Conservation (phyloP, 2,888 invertebrate genomes). For the Cryptosula pallasiana region DNA sequence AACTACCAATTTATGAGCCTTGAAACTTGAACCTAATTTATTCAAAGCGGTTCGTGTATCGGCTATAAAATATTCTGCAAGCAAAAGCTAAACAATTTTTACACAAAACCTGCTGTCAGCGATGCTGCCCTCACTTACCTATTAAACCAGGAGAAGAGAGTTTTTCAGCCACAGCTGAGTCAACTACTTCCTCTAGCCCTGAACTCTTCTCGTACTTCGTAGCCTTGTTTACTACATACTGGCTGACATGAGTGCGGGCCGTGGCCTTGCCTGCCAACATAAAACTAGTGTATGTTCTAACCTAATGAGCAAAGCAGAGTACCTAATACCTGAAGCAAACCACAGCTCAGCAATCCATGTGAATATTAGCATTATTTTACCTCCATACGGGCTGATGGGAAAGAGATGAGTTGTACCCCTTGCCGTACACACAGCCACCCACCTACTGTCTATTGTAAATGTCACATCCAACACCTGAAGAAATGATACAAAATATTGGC, state of each 20-base stretch:
- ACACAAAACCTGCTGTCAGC: too few species aligned
- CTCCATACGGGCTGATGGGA: conserved; percentile 93
- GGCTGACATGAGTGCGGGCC: conserved; percentile 87
- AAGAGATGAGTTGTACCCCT: conserved; percentile 97
- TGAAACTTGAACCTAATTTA: too few species aligned
- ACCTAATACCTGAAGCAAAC: too few species aligned
- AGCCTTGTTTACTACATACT: conserved; percentile 86
- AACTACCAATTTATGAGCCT: too few species aligned
- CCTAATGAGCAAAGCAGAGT: too few species aligned
- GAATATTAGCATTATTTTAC: too few species aligned
- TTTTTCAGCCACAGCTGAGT: conserved; percentile 25
- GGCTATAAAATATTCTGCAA: too few species aligned
- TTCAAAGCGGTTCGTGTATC: too few species aligned
- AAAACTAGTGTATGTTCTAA: too few species aligned
- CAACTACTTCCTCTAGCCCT: conserved; percentile 63
- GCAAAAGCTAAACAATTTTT: too few species aligned
- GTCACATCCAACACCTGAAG: conserved; percentile 71
- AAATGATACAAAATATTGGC: conserved; percentile 22
- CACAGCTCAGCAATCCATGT: too few species aligned
- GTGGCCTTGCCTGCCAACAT: conserved; percentile 58
- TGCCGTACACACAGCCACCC: conserved; percentile 91
- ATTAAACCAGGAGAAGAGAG: not conserved
- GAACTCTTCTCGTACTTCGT: conserved; percentile 94
- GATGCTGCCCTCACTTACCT: too few species aligned
- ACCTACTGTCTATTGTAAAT: conserved; percentile 84